A percentile compares a stretch with the other conserved stretches of the same genome.
Conservation (phyloP, 2,113 vertebrate genomes). For the Halichoeres trimaculatus region DNA sequence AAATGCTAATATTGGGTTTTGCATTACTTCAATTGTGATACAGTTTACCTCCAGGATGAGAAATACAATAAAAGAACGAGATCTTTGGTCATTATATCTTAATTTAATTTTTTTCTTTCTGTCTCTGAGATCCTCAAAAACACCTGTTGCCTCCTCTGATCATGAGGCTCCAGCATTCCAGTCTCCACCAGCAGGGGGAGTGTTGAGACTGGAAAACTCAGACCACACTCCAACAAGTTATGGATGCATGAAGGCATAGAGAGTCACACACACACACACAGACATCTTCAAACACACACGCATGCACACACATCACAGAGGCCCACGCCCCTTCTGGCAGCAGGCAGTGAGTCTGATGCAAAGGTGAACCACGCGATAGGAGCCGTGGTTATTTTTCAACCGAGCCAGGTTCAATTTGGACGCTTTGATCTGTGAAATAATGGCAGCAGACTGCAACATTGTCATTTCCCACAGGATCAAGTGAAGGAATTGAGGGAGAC, state of each 20-base stretch:
- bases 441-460: constrained; percentile 62
- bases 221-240: neutral
- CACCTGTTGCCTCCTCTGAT: constrained; percentile 32
- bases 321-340: constrained; percentile 33
- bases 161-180: neutral
- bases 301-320: constrained; percentile 1
- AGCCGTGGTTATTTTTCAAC: constrained; percentile 28
- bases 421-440: constrained; percentile 77
- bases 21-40: too few species aligned
- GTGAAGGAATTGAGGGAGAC: constrained; percentile 53
- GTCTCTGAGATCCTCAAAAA: neutral
- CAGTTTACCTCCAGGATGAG: too few species aligned
- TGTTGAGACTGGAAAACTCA: constrained; percentile 53
- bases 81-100: too few species aligned
- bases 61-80: too few species aligned
- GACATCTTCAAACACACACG: neutral
- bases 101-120: neutral
- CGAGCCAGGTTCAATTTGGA: constrained; percentile 65
- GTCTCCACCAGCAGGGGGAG: constrained; percentile 68
- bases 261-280: neutral
- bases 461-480: constrained; percentile 71
- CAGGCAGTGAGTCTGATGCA: constrained; percentile 43
- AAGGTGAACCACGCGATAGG: constrained; percentile 49
- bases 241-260: constrained; percentile 2
- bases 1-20: too few species aligned